Base-by-base conservation (phyloP, 2,797 vertebrate species). In the Simalia tracyae region DNA sequence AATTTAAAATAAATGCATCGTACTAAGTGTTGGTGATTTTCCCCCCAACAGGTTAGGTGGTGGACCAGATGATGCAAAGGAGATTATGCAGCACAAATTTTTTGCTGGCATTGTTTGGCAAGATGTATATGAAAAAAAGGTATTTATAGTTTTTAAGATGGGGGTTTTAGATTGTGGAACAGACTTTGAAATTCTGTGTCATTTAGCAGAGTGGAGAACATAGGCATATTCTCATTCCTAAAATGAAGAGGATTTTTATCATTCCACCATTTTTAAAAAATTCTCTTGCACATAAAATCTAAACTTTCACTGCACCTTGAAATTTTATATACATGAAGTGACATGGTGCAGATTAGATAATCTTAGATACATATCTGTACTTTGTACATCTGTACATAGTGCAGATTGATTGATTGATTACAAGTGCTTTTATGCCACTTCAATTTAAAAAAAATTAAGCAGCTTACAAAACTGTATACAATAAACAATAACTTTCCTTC, bases 51-150 rank as follows among this genome's bases (percentile, higher is more conserved):
- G 99, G 98, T 99, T 99, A 97, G 99, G 99, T 3, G 99, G 99
- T 0, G 99, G 99, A 87, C 96, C 98, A 0, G 98, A 99, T 87
- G 99, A 99, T 7, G 99, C 99, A 86, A 99, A 99, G 97, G 99
- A 99, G 97, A 99, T 99, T 95, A 99, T 99, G 99, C 98, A 98
- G 97, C 99, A 99, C 97, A 99, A 98, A 95, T 99, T 99, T 97
- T 99, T 99, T 42, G 97, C 98, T 93, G 98, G 98, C 96, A 98
- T 99, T 59, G 98, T 98, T 97, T 99, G 99, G 99, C 98, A 99
- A 97, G 99, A 99, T 11, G 99, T 99, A 93, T 99, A 99, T 0
- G 98, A 99, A 96, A 99, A 99, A 97, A 99, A 99, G 98, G 99
- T 99, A 94, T n/a, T 95, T 97, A 56, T 63, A 84, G 8, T 66